Evolutionary conservation across 1,140 invertebrate genomes (phyloP), one percentile per base, ranked within the genome.

Genomic region (Lasaia peninsularis): DNA sequence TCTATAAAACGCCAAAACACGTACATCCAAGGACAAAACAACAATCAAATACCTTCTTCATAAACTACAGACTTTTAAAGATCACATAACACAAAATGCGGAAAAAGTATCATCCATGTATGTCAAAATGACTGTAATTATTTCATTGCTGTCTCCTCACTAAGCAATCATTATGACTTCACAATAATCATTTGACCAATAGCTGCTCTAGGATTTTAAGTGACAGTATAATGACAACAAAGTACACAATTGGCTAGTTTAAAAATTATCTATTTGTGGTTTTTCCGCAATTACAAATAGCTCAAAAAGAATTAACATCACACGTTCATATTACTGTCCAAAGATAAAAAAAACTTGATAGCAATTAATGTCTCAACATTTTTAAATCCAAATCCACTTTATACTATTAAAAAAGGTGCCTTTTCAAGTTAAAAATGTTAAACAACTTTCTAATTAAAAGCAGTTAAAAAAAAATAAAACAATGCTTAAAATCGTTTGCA

Each of bases 21-120:
- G 20, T 48, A 48, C 40, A 21, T 48, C 40, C 40, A 48, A 48
- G 40, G 40, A 48, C 40, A 48, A 48, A 48, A 48, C 40, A 48
- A 48, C 40, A n/a, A 20, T 48, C 40, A 48, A 48, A 48, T 20
- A 48, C 40, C n/a, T 48, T 20, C 18, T 48, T 48, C 11, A 20
- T 21, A 48, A 48, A 21, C 40, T 48, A 48, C 40, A 48, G 40
- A 20, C 40, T 20, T 48, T n/a, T 6, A 21, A 20, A 48, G 10
- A 48, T 18, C 40, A 21, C 16, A 18, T 21, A 11, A 48, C 20
- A n/a, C 40, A 18, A 20, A 48, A 48, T 21, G 40, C 40, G 20
- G 40, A 40, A 48, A 48, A 48, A 2, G 16, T 4, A 40, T 16
- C 2, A 3, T 18, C 16, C 2, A 9, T 40, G 14, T 7, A 16